phyloP scores from a whole-genome alignment of 2,113 vertebrate genomes.

The Malurus cyaneus region DNA sequence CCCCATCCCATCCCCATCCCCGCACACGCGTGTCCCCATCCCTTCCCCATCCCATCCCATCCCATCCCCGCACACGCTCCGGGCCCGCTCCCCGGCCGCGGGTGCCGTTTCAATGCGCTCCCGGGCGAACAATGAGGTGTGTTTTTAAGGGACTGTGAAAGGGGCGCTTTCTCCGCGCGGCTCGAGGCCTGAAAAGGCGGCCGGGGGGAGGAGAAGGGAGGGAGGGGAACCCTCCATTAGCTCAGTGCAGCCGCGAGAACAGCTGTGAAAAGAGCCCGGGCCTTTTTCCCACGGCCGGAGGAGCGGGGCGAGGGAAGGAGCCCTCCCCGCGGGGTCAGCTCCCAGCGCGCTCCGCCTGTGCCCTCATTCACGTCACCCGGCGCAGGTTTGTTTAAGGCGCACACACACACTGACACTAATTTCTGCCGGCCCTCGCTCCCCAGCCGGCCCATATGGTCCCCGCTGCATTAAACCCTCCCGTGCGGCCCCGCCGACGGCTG shows the following conservation, averaged over 20 bases:
- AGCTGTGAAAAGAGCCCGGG: constrained; percentile 92
- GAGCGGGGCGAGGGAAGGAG: constrained; percentile 75
- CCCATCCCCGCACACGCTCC: neutral
- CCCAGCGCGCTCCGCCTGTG: constrained; percentile 81
- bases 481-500: neutral
- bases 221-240: constrained; percentile 77
- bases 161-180: constrained; percentile 51
- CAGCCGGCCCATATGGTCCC: constrained; percentile 14
- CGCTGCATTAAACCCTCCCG: neutral
- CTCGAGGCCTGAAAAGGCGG: constrained; percentile 69
- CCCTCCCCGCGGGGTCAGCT: constrained; percentile 85
- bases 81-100: constrained; percentile 22
- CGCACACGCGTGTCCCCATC: too few relatives aligned
- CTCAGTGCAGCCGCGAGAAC: constrained; percentile 85
- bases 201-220: neutral
- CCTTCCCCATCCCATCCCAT: too few relatives aligned
- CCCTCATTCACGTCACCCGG: constrained; percentile 77
- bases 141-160: constrained; percentile 82
- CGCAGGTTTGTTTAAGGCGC: constrained; percentile 81
- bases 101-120: constrained; percentile 75
- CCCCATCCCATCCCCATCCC: too few relatives aligned
- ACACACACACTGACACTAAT: constrained; percentile 80
- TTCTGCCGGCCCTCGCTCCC: constrained; percentile 43
- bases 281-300: constrained; percentile 92
- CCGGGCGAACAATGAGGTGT: constrained; percentile 82